A percentile compares a stretch with the other conserved stretches of the same genome.
phyloP scores from a whole-genome alignment of 2,797 vertebrate genomes.

The Myotis planiceps region DNA sequence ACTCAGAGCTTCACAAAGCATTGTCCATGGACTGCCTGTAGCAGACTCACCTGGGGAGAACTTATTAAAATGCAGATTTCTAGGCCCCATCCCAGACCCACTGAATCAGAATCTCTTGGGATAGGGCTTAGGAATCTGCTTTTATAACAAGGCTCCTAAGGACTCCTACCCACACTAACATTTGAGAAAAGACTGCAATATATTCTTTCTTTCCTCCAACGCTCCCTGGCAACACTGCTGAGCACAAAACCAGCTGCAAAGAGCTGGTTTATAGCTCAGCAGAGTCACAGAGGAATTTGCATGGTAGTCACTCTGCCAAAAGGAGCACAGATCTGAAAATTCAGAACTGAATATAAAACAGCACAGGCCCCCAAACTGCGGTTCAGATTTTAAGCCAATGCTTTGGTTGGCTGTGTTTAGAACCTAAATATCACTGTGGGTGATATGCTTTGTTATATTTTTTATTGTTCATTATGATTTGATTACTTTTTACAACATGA shows the following conservation, averaged over 20 bases:
- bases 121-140: not conserved
- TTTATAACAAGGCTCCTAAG: not conserved
- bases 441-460: not conserved
- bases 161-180: not conserved
- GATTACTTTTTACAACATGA: slow-evolving; percentile 41
- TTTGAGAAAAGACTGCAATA: not conserved
- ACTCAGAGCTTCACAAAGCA: not conserved
- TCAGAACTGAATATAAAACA: slow-evolving; percentile 38
- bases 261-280: not conserved
- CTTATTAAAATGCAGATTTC: not conserved
- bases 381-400: not conserved
- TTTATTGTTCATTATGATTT: slow-evolving; percentile 36
- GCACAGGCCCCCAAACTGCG: not conserved
- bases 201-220: not conserved
- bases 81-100: not conserved
- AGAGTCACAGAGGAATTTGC: not conserved
- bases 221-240: not conserved
- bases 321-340: not conserved
- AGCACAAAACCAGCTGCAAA: not conserved
- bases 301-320: slow-evolving; percentile 20
- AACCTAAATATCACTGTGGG: not conserved
- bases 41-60: not conserved
- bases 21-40: not conserved
- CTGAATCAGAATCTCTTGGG: not conserved
- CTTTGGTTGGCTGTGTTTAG: not conserved